These are phyloP conservation scores for Drosophila pseudoobscura DNA, from an alignment of 1,140 invertebrate species.

Conservation along the genomic window DNA sequence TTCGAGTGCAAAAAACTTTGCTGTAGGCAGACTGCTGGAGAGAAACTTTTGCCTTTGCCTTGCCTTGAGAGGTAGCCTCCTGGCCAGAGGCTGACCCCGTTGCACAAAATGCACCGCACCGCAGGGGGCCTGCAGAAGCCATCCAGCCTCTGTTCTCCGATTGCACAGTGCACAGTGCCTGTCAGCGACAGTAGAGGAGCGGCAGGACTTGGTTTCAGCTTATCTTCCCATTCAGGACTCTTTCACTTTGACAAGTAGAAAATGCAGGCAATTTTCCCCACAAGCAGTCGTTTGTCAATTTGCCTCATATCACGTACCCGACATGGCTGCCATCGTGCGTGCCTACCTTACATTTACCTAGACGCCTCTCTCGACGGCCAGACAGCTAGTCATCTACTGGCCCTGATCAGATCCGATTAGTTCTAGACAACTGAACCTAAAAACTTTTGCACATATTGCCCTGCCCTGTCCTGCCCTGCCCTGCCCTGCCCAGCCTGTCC, in stretches of 20 bases:
- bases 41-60: neutral
- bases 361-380: neutral
- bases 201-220: slow-evolving; percentile 40
- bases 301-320: slow-evolving; percentile 58
- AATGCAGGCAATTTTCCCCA: slow-evolving; percentile 61
- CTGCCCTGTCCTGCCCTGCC: neutral
- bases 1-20: slow-evolving; percentile 50
- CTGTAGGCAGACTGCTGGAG: slow-evolving; percentile 19
- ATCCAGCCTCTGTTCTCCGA: slow-evolving; percentile 28
- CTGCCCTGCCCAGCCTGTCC: neutral
- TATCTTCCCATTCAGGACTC: slow-evolving; percentile 45
- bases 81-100: slow-evolving; percentile 48
- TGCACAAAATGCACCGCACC: slow-evolving; percentile 52
- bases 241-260: slow-evolving; percentile 17
- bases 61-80: slow-evolving; percentile 4
- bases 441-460: slow-evolving; percentile 38
- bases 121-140: neutral
- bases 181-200: slow-evolving; percentile 46
- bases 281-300: slow-evolving; percentile 39
- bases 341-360: slow-evolving; percentile 12
- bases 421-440: slow-evolving; percentile 19
- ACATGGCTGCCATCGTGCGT: slow-evolving; percentile 34
- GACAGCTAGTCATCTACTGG: too few species aligned
- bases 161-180: slow-evolving; percentile 36
- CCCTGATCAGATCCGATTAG: slow-evolving; percentile 30